phyloP scores from a whole-genome alignment of 2,888 invertebrate species.

The Druceiella hillmani region DNA sequence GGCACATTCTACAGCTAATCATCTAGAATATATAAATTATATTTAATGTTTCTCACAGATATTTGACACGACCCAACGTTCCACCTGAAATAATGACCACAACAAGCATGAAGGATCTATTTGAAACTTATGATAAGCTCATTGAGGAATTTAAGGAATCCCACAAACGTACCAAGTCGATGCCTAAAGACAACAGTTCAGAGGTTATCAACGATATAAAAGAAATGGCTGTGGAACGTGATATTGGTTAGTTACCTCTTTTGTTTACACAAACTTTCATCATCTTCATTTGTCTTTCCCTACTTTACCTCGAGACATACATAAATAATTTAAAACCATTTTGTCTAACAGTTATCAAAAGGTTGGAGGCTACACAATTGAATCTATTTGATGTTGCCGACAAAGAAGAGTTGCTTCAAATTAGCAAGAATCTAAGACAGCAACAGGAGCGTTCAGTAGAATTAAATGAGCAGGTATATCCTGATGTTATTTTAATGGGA shows the following conservation, averaged over 20 bases:
- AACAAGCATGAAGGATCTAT: slow-evolving; percentile 63
- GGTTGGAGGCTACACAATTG: slow-evolving; percentile 47
- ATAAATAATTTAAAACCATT: background rate
- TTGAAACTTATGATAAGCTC: slow-evolving; percentile 65
- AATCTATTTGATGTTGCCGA: slow-evolving; percentile 63
- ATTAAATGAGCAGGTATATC: slow-evolving; percentile 39
- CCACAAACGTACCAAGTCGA: slow-evolving; percentile 64
- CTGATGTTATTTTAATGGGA: background rate
- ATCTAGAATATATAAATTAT: background rate
- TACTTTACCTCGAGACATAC: too few relatives aligned
- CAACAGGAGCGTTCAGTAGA: slow-evolving; percentile 49
- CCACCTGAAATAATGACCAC: slow-evolving; percentile 71
- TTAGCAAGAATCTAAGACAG: slow-evolving; percentile 46
- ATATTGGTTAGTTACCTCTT: slow-evolving; percentile 56
- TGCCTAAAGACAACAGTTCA: slow-evolving; percentile 60
- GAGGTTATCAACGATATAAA: slow-evolving; percentile 81
- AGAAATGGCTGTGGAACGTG: slow-evolving; percentile 82
- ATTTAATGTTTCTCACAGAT: slow-evolving; percentile 31
- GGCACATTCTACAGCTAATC: background rate
- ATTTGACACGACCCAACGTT: slow-evolving; percentile 58
- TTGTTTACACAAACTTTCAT: too few relatives aligned
- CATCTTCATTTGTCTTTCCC: too few relatives aligned
- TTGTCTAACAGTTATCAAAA: slow-evolving; percentile 38
- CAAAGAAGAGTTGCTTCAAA: slow-evolving; percentile 56
- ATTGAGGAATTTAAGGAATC: slow-evolving; percentile 77